A percentile compares a stretch with the other conserved stretches of the same genome.
Evolutionary conservation across 1,140 invertebrate genomes (phyloP).

Genomic region (Heliconius congener): DNA sequence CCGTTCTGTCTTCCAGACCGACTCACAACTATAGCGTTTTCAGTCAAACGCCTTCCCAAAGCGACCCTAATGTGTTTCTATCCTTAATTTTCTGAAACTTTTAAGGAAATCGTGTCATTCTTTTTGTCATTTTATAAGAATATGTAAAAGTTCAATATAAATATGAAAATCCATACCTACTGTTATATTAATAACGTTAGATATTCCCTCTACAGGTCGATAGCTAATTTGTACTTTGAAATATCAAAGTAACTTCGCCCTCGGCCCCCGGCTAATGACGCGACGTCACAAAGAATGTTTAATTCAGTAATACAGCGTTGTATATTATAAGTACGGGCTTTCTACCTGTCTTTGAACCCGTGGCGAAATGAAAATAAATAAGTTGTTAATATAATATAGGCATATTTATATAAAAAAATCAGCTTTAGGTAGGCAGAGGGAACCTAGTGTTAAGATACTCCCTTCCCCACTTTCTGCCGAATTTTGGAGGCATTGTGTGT

Average conservation of each 20-base stretch:
- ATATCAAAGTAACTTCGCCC: constrained; percentile 18
- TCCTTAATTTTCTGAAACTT: no score
- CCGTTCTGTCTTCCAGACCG: no score
- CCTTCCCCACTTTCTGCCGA: neutral
- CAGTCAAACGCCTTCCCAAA: no score
- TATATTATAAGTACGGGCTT: neutral
- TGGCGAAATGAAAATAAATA: no score
- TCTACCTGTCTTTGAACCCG: no score
- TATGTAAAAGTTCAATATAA: neutral
- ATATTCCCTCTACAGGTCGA: constrained; percentile 10
- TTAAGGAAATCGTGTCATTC: no score
- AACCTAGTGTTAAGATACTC: neutral
- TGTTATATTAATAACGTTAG: constrained; percentile 2
- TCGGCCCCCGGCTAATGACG: constrained; percentile 17
- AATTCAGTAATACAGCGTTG: constrained; percentile 23
- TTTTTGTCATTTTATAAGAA: neutral
- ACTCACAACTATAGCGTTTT: no score
- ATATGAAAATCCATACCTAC: neutral
- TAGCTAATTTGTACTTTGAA: constrained; percentile 27
- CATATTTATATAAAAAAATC: no score
- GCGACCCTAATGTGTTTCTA: no score
- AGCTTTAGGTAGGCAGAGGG: neutral
- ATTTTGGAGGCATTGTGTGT: neutral
- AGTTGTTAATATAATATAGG: no score
- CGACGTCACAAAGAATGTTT: constrained; percentile 34